Evolutionary conservation across 1,140 invertebrate species (phyloP).

Genomic region (Melipona quadrifasciata): DNA sequence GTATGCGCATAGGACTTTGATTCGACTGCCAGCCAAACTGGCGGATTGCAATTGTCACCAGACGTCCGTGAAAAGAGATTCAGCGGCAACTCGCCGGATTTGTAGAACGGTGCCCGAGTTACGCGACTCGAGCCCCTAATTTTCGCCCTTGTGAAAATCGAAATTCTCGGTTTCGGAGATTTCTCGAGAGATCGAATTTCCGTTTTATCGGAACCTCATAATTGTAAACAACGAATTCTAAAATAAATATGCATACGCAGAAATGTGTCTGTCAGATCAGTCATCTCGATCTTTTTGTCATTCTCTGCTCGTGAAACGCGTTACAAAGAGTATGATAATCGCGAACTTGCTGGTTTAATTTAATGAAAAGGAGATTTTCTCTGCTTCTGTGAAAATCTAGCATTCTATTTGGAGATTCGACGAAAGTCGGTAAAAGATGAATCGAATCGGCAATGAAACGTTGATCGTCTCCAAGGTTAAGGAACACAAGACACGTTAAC

Average conservation of each 20-base stretch:
- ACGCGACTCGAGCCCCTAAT: constrained; percentile 3
- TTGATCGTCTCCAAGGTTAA: background rate
- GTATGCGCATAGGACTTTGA: constrained; percentile 10
- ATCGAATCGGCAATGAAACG: background rate
- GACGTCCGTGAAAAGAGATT: constrained; percentile 9
- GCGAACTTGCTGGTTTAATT: too few relatives aligned
- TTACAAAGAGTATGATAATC: background rate
- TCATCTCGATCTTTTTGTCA: background rate
- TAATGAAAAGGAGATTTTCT: background rate
- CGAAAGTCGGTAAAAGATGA: background rate
- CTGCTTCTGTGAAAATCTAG: background rate
- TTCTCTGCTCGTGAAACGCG: background rate
- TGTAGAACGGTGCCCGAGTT: constrained; percentile 19
- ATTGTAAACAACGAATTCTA: too few relatives aligned
- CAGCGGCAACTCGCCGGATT: background rate
- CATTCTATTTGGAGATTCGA: background rate
- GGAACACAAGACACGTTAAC: constrained; percentile 2
- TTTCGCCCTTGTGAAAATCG: too few relatives aligned
- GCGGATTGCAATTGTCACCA: constrained; percentile 33
- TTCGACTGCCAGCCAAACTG: constrained; percentile 8
- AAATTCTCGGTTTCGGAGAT: background rate
- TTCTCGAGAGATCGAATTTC: background rate
- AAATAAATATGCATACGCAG: too few relatives aligned
- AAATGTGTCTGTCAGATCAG: background rate
- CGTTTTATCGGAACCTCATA: too few relatives aligned